Base-by-base conservation (phyloP, 2,888 invertebrate genomes). In the Invenusta paracnida region DNA sequence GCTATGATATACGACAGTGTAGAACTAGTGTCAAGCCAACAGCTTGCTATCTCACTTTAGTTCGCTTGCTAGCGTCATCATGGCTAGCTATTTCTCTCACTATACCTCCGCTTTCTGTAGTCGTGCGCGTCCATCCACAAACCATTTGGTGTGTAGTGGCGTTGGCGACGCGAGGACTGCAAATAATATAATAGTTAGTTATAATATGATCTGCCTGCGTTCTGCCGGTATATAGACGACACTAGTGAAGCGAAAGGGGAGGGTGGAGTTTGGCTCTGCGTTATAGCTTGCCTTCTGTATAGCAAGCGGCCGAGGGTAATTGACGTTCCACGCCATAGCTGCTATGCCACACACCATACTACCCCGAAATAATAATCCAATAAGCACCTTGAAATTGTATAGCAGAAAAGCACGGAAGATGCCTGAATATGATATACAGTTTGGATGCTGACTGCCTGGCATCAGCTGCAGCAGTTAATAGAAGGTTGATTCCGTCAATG, bases 91-190 rank as follows among this genome's bases (percentile, higher is more conserved):
- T 11, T 5, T 11, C 17, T 5, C 48, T 5, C 48, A 5, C 48
- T 48, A 11, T 17, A 5, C 48, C 17, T 17, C 48, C 48, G 5
- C 48, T 48, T 17, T 48, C 2, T 73, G 23, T 23, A 13, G 5
- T 2, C 27, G 73, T 5, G 23, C 2, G 2, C 27, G 27, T 73
- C 25, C 2, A 5, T 5, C 23, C 73, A 13, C 27, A 13, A 23
- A 73, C 27, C 48, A 17, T 73, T 73, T 5, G 27, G 73, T 73
- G 73, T 5, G 73, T 73, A 73, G 73, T 73, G 73, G 73, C 73
- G 73, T 73, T 73, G 73, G 73, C 73, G 73, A 73, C 73, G 73
- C 73, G 27, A 73, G 73, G 73, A 73, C 73, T 73, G 73, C 73
- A 73, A 73, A 73, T 73, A 48, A 17, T n/a, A n/a, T n/a, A n/a